Percentiles rank a stretch among this genome's conserved stretches.
Evolutionary conservation across 2,113 vertebrate species (phyloP).

Genomic region (Carassius gibelio): DNA sequence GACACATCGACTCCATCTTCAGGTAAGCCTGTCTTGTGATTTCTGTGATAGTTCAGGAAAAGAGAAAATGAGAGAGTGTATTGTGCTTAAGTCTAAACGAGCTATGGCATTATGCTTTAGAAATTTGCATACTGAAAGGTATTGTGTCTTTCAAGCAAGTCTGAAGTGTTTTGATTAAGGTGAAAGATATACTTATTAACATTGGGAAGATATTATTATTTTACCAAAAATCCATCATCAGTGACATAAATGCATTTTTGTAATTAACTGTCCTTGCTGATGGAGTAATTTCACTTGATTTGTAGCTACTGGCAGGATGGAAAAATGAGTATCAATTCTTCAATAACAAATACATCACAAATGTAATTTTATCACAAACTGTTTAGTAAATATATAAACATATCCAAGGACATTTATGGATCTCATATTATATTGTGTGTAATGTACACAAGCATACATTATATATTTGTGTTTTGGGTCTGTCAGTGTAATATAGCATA

Average conservation of each 20-base stretch:
- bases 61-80: conserved; percentile 45
- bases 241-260: conserved; percentile 55
- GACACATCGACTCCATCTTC: conserved; percentile 56
- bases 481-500: neutral
- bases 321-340: conserved; percentile 33
- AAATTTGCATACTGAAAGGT: neutral
- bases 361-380: conserved; percentile 13
- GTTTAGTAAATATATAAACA: conserved; percentile 35
- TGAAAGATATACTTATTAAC: conserved; percentile 39
- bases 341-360: conserved; percentile 34
- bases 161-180: conserved; percentile 29
- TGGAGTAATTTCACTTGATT: conserved; percentile 55
- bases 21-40: conserved; percentile 57
- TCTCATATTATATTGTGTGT: neutral
- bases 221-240: conserved; percentile 45
- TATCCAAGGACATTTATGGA: neutral
- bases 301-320: conserved; percentile 38
- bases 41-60: conserved; percentile 36
- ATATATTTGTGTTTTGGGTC: neutral
- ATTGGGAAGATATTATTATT: conserved; percentile 43
- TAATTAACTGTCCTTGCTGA: conserved; percentile 56
- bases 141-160: neutral
- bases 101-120: neutral
- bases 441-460: neutral
- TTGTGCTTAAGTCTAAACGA: conserved; percentile 50